A percentile compares a stretch with the other conserved stretches of the same genome.
phyloP scores from a whole-genome alignment of 1,140 invertebrate genomes.

The Aphidius gifuensis region DNA sequence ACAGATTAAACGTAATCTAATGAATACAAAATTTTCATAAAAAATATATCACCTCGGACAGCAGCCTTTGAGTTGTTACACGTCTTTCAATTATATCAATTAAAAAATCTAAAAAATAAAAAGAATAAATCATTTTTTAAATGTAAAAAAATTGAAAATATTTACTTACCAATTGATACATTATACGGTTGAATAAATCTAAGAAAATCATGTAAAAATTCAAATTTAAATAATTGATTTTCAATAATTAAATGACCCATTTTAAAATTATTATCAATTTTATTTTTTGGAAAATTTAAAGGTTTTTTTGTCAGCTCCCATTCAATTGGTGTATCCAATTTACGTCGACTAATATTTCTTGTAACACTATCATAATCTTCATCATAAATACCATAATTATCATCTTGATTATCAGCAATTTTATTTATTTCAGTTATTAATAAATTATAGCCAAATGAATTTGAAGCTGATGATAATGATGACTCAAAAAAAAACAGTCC shows the following conservation, averaged over 20 bases:
- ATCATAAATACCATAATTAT: constrained; percentile 7
- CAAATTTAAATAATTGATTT: constrained; percentile 55
- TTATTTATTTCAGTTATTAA: no score
- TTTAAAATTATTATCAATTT: constrained; percentile 44
- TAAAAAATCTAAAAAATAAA: constrained; percentile 40
- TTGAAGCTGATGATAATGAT: no score
- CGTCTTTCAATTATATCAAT: constrained; percentile 43
- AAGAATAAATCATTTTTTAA: not conserved
- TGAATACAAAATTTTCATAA: not conserved
- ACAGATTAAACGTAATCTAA: no score
- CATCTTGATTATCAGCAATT: no score
- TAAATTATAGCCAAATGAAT: no score
- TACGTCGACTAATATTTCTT: constrained; percentile 41
- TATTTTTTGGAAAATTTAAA: constrained; percentile 45
- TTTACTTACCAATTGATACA: constrained; percentile 54
- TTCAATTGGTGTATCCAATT: constrained; percentile 33
- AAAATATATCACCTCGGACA: constrained; percentile 42
- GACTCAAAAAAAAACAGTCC: no score
- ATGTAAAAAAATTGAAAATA: not conserved
- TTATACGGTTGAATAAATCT: constrained; percentile 58
- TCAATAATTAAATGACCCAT: constrained; percentile 56
- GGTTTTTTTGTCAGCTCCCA: constrained; percentile 37
- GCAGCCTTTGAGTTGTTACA: constrained; percentile 38
- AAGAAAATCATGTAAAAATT: constrained; percentile 57
- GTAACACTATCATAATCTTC: constrained; percentile 27